Base-by-base conservation (phyloP, 2,797 vertebrate genomes). In the Trachops cirrhosus region DNA sequence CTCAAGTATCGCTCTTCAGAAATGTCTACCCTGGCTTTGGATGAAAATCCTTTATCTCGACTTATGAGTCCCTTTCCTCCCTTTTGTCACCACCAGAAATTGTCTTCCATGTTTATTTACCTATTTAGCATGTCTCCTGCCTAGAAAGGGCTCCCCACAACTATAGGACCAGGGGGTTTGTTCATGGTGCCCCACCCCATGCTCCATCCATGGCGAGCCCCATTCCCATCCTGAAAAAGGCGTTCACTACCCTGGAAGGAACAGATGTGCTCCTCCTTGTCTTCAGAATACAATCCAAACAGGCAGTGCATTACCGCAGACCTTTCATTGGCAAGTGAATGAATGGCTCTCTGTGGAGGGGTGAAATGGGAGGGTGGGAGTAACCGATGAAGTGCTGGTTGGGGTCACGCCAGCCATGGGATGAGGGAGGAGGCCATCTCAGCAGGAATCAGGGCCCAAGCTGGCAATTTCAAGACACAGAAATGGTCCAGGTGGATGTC, bases 41-140 rank as follows among this genome's bases (percentile, higher is more conserved):
- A 24, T 73, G 5, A 7, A 70, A 29, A 34, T 19, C 50, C 70
- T 29, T 68, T 39, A 39, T 19, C 50, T 18, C 44, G 2, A 24
- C 11, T 1, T 71, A 46, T 0, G 0, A 82, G 10, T 57, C 54
- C 80, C 5, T 19, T 50, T 24, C 64, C 11, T 74, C 14, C 59
- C 59, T 32, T 0, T 8, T 6, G 5, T 9, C 44, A 34, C n/a
- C 19, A 32, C 9, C 5, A 18, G 44, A 52, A 57, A 2, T 8
- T 12, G 37, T 0, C 0, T 62, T 74, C 46, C 18, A 8, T 14
- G 3, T 14, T 1, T 6, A 7, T 22, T 48, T 9, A 29, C 9
- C 39, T 4, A 19, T 15, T 46, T 12, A 50, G 37, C 4, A 6
- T 54, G 37, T 50, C 4, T 57, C 39, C 22, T 52, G 9, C 91